Evolutionary conservation across 2,113 vertebrate genomes (phyloP), one percentile per base, ranked within the genome.

Genomic region (Pipa parva): DNA sequence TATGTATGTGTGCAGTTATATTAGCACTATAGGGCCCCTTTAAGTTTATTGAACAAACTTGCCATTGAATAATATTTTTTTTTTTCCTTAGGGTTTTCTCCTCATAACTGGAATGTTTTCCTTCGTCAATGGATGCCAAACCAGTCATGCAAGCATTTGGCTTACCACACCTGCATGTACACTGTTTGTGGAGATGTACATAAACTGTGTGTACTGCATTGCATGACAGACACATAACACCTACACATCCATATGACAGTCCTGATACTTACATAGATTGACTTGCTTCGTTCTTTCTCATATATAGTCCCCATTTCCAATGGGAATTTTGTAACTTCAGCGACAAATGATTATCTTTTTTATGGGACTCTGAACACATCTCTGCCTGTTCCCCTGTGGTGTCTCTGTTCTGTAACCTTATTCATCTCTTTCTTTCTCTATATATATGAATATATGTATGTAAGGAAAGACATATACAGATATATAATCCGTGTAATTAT

Each of bases 81-180:
- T 29, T n/a, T 77, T 79, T 78, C 71, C 51, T 45, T 81, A 90
- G 88, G 82, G 89, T 90, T 71, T 90, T 90, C 85, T 80, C 83
- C 81, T 87, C 85, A 80, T 90, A 88, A 87, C 72, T 2, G 72
- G 79, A 85, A 59, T 57, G 71, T 71, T 71, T n/a, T 61, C 20
- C 52, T 59, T 74, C 75, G 74, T 63, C 45, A 59, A 73, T 2
- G 71, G 78, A 83, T 67, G 79, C 74, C 79, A 72, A 81, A 75
- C 73, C 75, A 63, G 69, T 71, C 69, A 63, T 61, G 67, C 59
- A 61, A 61, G 66, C 33, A 61, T 48, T 52, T 51, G 57, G 48
- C 57, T 61, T 70, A 61, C 18, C 52, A 49, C 57, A 70, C 57
- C 57, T 70, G 66, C 66, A 70, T 70, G 66, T 70, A 70, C 57